phyloP scores from a whole-genome alignment of 2,797 vertebrate genomes.

The Okamejei kenojei region DNA sequence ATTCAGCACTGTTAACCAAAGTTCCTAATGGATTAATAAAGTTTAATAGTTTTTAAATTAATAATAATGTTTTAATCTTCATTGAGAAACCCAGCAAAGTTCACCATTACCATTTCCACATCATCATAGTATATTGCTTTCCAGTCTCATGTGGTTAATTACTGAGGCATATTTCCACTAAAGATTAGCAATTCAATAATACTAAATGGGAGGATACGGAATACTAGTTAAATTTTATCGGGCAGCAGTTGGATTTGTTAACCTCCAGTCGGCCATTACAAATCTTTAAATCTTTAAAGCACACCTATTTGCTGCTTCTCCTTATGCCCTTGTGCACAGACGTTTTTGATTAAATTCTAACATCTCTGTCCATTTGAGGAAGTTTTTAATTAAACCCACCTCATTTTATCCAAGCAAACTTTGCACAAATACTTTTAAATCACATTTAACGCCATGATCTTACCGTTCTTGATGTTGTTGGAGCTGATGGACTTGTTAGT shows the following conservation, averaged over 20 bases:
- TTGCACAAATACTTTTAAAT: background rate
- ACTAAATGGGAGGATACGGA: background rate
- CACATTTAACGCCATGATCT: conserved; percentile 41
- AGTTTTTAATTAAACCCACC: background rate
- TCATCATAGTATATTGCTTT: background rate
- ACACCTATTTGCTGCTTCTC: background rate
- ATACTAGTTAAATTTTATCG: background rate
- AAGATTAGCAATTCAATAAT: background rate
- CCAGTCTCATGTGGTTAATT: background rate
- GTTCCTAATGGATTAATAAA: too few relatives aligned
- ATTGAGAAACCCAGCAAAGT: background rate
- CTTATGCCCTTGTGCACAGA: background rate
- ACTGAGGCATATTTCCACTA: too few relatives aligned
- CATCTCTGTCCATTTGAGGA: background rate
- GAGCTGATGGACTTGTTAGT: conserved; percentile 87
- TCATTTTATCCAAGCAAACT: too few relatives aligned
- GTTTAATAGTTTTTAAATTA: too few relatives aligned
- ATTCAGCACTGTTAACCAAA: background rate
- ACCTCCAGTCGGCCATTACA: background rate
- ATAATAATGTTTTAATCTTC: background rate
- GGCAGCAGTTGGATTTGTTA: background rate
- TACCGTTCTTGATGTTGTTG: conserved; percentile 88
- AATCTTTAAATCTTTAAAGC: background rate
- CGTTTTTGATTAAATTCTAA: background rate
- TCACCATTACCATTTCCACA: background rate